These are phyloP conservation scores for Drosophila saltans DNA, from an alignment of 1,140 invertebrate species.

Conservation along the genomic window DNA sequence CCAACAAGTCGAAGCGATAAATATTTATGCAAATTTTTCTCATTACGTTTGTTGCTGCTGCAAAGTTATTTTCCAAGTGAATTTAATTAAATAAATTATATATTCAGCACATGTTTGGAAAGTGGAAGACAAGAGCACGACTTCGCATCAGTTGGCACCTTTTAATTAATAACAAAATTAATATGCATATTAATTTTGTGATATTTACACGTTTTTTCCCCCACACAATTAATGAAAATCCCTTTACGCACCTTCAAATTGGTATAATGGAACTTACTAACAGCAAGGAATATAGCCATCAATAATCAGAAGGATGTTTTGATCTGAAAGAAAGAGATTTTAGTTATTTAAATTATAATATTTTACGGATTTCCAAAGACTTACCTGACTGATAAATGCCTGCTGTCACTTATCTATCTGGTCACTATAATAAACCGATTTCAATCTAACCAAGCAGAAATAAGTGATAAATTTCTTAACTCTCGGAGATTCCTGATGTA, in stretches of 20 bases:
- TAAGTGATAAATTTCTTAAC: no score
- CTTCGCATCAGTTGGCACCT: slow-evolving; percentile 33
- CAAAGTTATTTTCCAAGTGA: slow-evolving; percentile 79
- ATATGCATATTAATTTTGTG: slow-evolving; percentile 44
- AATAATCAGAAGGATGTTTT: background rate
- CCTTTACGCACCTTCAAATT: background rate
- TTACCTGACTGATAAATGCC: no score
- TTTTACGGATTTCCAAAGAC: no score
- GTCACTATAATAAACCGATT: no score
- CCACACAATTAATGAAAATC: background rate
- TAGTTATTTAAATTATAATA: background rate
- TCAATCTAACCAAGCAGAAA: no score
- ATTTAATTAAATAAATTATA: slow-evolving; percentile 79
- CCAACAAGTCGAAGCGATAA: slow-evolving; percentile 43
- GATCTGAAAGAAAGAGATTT: background rate
- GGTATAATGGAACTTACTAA: background rate
- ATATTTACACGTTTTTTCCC: slow-evolving; percentile 53
- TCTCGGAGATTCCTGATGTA: no score
- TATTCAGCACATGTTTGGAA: slow-evolving; percentile 71
- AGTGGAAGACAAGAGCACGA: slow-evolving; percentile 20
- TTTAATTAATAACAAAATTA: slow-evolving; percentile 59
- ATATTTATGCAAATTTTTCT: slow-evolving; percentile 80
- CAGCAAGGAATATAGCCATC: background rate
- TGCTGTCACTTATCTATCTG: no score
- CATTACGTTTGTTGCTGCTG: slow-evolving; percentile 62